Percentiles rank a stretch among this genome's conserved stretches.
phyloP scores from a whole-genome alignment of 2,797 vertebrate species.

The Scolopax rusticola region DNA sequence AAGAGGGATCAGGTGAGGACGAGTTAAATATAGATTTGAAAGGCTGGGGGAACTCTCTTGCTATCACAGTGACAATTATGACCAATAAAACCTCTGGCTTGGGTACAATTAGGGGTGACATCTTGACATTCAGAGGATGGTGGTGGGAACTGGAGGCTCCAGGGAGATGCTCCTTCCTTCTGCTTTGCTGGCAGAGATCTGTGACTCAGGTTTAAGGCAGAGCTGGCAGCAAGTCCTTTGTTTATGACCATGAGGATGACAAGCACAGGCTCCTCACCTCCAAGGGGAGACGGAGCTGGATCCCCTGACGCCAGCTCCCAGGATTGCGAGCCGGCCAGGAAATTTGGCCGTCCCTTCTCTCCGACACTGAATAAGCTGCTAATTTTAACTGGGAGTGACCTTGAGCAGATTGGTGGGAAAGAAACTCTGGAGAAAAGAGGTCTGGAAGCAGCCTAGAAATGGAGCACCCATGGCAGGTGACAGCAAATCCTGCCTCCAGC shows the following conservation, averaged over 20 bases:
- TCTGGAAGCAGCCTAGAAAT: neutral
- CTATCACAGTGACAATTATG: neutral
- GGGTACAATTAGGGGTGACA: neutral
- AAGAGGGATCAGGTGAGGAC: neutral
- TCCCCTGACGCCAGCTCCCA: neutral
- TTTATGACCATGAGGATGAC: rapidly evolving
- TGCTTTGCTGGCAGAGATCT: neutral
- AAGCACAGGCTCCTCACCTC: neutral
- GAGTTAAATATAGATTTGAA: neutral
- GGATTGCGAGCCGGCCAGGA: neutral
- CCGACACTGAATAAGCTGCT: neutral
- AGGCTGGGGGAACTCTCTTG: neutral
- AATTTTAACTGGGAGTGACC: slow-evolving; percentile 32
- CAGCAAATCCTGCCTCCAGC: neutral
- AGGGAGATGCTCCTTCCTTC: neutral
- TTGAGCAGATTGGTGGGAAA: neutral
- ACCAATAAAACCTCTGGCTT: neutral
- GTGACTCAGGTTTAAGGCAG: neutral
- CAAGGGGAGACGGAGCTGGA: neutral
- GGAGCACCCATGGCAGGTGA: neutral
- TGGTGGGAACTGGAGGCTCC: neutral
- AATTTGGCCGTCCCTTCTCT: neutral
- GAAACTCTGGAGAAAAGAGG: neutral
- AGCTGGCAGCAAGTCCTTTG: neutral
- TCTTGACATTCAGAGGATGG: neutral